These are phyloP conservation scores for Phengaris alcon DNA, from an alignment of 2,888 invertebrate genomes.

Conservation along the genomic window DNA sequence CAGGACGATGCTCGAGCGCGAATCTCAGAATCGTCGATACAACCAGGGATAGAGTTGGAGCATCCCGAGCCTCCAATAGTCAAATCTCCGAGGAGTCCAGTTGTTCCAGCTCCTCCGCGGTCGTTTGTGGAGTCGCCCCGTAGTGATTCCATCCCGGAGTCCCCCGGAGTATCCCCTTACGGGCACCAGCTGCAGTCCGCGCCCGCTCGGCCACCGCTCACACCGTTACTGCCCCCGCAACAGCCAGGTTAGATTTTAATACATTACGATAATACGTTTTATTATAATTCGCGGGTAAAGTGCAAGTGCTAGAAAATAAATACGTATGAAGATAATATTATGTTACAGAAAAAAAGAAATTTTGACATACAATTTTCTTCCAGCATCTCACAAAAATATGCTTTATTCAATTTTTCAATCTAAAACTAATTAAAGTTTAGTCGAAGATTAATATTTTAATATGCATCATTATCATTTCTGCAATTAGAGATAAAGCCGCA, in stretches of 20 bases:
- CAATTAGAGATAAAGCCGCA: constrained; percentile 2
- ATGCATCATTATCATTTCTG: not conserved
- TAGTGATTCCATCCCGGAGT: constrained; percentile 68
- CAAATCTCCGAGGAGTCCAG: constrained; percentile 67
- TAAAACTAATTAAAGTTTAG: not conserved
- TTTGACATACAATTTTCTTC: no score
- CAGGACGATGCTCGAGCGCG: constrained; percentile 87
- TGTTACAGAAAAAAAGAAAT: no score
- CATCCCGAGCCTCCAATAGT: constrained; percentile 69
- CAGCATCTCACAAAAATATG: not conserved
- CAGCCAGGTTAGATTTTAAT: constrained; percentile 50
- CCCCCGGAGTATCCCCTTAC: constrained; percentile 67
- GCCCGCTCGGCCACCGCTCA: constrained; percentile 75
- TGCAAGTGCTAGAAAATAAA: not conserved
- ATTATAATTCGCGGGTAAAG: not conserved
- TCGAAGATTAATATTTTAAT: not conserved
- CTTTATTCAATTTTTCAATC: not conserved
- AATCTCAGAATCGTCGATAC: constrained; percentile 54
- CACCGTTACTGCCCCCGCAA: constrained; percentile 70
- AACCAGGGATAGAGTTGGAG: constrained; percentile 66
- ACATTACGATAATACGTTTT: not conserved
- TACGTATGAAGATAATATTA: no score
- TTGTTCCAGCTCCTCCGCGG: constrained; percentile 55
- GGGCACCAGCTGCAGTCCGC: constrained; percentile 78
- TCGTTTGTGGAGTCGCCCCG: constrained; percentile 59